A percentile compares a stretch with the other conserved stretches of the same genome.
phyloP scores from a whole-genome alignment of 1,140 invertebrate species.

The Neodiprion virginianus region DNA sequence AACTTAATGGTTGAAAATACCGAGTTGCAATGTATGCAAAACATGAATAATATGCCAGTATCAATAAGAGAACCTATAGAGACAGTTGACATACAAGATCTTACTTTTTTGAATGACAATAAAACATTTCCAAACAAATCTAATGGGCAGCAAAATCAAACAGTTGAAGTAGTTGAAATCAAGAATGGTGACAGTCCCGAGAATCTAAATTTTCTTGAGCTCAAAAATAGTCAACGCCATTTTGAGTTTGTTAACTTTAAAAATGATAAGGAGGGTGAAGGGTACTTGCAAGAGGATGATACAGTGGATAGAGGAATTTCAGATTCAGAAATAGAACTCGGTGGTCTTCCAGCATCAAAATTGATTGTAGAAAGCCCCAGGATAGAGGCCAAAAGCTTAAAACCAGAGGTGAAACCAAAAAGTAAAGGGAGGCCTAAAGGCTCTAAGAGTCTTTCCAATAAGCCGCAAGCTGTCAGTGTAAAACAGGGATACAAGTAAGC shows the following conservation, averaged over 20 bases:
- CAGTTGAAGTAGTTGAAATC: not conserved
- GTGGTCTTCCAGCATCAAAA: not conserved
- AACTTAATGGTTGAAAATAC: not conserved
- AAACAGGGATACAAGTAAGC: slow-evolving; percentile 21
- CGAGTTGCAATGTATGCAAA: slow-evolving; percentile 5
- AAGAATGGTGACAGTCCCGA: not conserved
- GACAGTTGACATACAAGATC: not conserved
- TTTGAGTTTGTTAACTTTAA: slow-evolving; percentile 9
- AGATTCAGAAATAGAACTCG: not conserved
- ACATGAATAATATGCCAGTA: not conserved
- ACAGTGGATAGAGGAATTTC: not conserved
- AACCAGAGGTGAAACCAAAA: slow-evolving; percentile 3
- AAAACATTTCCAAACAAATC: not conserved
- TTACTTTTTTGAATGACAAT: not conserved
- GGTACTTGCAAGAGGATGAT: slow-evolving; percentile 8
- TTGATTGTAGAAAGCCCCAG: not conserved
- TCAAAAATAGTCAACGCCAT: not conserved
- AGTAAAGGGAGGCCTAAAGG: not conserved
- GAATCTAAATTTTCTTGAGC: not conserved
- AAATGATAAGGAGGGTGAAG: not conserved
- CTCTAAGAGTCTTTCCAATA: not conserved
- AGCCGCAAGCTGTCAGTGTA: not conserved
- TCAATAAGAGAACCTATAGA: not conserved
- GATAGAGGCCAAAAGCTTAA: too few relatives aligned
- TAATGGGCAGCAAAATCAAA: not conserved